Evolutionary conservation across 2,797 vertebrate genomes (phyloP).

Genomic region (Tangara arthus): DNA sequence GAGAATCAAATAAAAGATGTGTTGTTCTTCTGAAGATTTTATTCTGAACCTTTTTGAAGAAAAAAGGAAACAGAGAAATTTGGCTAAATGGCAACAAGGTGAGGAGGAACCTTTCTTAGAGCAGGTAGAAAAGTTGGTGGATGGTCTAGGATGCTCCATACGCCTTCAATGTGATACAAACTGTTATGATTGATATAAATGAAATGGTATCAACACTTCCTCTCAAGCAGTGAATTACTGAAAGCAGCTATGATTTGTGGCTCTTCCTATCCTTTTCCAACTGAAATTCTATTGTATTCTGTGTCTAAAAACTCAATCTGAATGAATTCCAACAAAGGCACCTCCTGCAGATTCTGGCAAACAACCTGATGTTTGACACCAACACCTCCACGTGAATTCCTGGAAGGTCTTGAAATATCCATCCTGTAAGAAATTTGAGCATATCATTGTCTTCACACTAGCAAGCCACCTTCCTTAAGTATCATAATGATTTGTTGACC

Average conservation of each 20-base stretch:
- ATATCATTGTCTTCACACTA: background rate
- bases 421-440: background rate
- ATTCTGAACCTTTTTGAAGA: background rate
- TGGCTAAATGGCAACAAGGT: background rate
- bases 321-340: background rate
- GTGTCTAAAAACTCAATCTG: background rate
- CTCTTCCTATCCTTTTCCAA: background rate
- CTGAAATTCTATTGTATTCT: background rate
- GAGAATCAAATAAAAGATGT: background rate
- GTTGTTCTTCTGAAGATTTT: background rate
- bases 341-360: background rate
- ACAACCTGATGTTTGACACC: accelerated
- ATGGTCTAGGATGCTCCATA: background rate
- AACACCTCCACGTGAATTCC: background rate
- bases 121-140: background rate
- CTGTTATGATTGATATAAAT: background rate
- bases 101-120: background rate
- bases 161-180: background rate
- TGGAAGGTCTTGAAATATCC: background rate
- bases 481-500: accelerated
- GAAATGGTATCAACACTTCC: background rate
- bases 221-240: background rate
- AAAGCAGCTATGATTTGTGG: background rate
- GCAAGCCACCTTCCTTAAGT: background rate
- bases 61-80: background rate